A percentile compares a stretch with the other conserved stretches of the same genome.
Conservation (phyloP, 1,140 invertebrate species). For the Calosoma granatense region DNA sequence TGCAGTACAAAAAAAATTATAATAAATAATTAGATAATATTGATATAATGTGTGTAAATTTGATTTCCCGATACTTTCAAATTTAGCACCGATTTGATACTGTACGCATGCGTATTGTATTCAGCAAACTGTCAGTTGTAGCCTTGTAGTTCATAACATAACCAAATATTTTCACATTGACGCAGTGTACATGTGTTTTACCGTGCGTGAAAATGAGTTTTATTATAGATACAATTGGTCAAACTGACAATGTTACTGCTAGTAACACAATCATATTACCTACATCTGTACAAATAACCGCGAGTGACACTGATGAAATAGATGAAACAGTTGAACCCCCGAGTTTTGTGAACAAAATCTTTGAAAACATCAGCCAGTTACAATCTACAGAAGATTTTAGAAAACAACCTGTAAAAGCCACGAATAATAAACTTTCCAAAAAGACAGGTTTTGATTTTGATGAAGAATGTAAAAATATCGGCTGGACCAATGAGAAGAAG, state of each 20-base stretch:
- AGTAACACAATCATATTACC: neutral
- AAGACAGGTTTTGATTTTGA: slow-evolving; percentile 14
- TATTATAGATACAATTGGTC: slow-evolving; percentile 30
- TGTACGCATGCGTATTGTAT: too few species aligned
- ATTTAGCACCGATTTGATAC: too few species aligned
- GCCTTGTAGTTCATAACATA: neutral
- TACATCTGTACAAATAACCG: neutral
- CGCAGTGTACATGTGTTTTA: too few species aligned
- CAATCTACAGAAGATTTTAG: slow-evolving; percentile 18
- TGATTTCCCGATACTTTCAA: too few species aligned
- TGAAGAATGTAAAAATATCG: slow-evolving; percentile 26
- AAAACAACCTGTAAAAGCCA: slow-evolving; percentile 9
- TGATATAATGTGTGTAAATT: too few species aligned
- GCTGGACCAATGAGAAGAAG: slow-evolving; percentile 26
- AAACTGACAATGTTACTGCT: slow-evolving; percentile 17
- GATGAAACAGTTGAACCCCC: slow-evolving; percentile 6
- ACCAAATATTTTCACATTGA: neutral
- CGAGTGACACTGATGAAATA: neutral
- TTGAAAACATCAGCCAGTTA: slow-evolving; percentile 1
- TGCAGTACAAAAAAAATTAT: too few species aligned
- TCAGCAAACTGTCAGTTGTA: too few species aligned
- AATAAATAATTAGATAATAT: too few species aligned
- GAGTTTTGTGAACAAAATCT: slow-evolving; percentile 18
- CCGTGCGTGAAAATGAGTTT: slow-evolving; percentile 30
- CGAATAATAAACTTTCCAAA: slow-evolving; percentile 11